Evolutionary conservation across 1,140 invertebrate genomes (phyloP).

Genomic region (Brachionus rubens): DNA sequence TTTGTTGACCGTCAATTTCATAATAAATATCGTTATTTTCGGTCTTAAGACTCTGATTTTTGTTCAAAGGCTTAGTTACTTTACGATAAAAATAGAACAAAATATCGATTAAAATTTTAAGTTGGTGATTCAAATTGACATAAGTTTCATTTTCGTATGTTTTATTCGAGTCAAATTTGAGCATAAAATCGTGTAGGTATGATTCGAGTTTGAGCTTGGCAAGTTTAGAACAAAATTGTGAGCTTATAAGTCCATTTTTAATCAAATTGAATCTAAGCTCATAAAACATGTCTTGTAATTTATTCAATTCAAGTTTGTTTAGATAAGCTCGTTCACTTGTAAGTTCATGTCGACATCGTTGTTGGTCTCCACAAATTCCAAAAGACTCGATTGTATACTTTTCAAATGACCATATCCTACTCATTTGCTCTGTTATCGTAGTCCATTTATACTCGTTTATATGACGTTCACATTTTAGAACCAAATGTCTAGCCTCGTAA

Average conservation of each 20-base stretch:
- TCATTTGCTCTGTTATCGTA: constrained; percentile 30
- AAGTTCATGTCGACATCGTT: constrained; percentile 20
- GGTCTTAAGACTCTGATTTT: not conserved
- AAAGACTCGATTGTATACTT: constrained; percentile 39
- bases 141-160: constrained; percentile 12
- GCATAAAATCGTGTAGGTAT: constrained; percentile 38
- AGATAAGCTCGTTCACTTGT: constrained; percentile 40
- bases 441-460: constrained; percentile 45
- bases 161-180: constrained; percentile 6
- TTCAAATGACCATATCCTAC: constrained; percentile 41
- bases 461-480: constrained; percentile 25
- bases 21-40: constrained; percentile 14
- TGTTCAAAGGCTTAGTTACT: not conserved
- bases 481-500: constrained; percentile 16
- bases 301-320: constrained; percentile 1
- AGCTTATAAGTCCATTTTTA: constrained; percentile 44
- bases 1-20: constrained; percentile 23
- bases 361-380: constrained; percentile 38
- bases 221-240: constrained; percentile 44
- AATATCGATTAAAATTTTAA: constrained; percentile 43
- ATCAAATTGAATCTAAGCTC: constrained; percentile 44
- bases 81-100: constrained; percentile 44
- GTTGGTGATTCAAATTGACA: constrained; percentile 1
- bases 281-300: constrained; percentile 33
- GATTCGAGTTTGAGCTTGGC: constrained; percentile 35